Base-by-base conservation (phyloP, 2,888 invertebrate genomes). In the Acronicta psi region DNA sequence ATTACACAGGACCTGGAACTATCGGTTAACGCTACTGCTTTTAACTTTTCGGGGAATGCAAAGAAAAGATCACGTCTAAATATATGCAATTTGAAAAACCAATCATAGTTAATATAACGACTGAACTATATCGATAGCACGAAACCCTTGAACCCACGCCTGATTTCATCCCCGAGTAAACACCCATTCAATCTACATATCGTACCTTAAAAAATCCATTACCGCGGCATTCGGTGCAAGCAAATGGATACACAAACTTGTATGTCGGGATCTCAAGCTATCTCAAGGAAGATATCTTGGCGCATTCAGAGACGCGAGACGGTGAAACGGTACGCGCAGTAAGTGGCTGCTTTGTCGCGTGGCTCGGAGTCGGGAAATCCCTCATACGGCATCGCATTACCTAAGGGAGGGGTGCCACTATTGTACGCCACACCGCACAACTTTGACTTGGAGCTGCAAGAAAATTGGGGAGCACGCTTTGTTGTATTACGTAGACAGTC, bases 221-320 rank as follows among this genome's bases (percentile, higher is more conserved):
- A 87, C 81, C 72, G 71, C 67, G 68, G 69, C 73, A 76, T 85
- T 83, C 81, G 80, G 79, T 75, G 79, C 77, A 72, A 77, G 86
- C 83, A 88, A 90, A 89, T 89, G 89, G 86, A 84, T 87, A 84
- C 81, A 88, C 89, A 91, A 89, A 90, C 87, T 89, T 80, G 79
- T 74, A 69, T 74, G 75, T 77, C 75, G 78, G 65, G 78, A 76
- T 80, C 81, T 82, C 49, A 73, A 77, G 68, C 59, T n/a, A n/a
- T n/a, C n/a, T n/a, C n/a, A n/a, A 57, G 59, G 76, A 75, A 82
- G 80, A 87, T 86, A 84, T 85, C 83, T 80, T 60, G 69, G 81
- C 81, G 86, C 86, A 87, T 89, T 89, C 84, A 81, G 84, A 83
- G 81, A 84, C 82, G 82, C 79, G 84, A 83, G 81, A 84, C 82